Percentiles rank a stretch among this genome's conserved stretches.
These are phyloP conservation scores for Fopius arisanus DNA, from an alignment of 1,140 invertebrate genomes.

Conservation along the genomic window DNA sequence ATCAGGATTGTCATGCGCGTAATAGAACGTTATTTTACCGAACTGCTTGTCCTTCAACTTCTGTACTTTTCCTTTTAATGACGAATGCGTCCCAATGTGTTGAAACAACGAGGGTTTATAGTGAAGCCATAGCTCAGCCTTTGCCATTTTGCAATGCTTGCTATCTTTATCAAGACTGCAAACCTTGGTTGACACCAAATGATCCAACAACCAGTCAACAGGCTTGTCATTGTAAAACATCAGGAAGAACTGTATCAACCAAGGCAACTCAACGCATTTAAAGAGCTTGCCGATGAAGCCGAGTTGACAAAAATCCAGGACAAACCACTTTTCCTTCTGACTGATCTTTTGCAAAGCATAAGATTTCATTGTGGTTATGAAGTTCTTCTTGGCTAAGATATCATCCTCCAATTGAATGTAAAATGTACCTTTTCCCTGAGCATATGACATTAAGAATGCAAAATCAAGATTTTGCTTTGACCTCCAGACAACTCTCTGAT, in stretches of 20 bases:
- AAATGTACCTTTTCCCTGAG: conserved; percentile 80
- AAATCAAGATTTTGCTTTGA: conserved; percentile 97
- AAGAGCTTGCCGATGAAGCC: conserved; percentile 97
- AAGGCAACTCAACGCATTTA: conserved; percentile 86
- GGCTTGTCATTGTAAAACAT: conserved; percentile 97
- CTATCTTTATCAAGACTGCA: conserved; percentile 86
- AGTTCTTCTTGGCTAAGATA: conserved; percentile 87
- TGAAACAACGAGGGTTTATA: conserved; percentile 95
- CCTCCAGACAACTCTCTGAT: conserved; percentile 90
- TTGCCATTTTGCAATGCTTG: conserved; percentile 85
- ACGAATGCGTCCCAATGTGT: conserved; percentile 95
- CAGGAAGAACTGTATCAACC: conserved; percentile 91
- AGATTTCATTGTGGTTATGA: conserved; percentile 86
- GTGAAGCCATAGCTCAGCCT: conserved; percentile 83
- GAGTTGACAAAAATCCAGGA: conserved; percentile 93
- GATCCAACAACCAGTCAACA: conserved; percentile 94
- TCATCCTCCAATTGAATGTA: conserved; percentile 96
- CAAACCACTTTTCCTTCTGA: conserved; percentile 85
- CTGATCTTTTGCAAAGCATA: conserved; percentile 84
- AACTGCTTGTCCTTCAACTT: conserved; percentile 92
- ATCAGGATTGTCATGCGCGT: conserved; percentile 82
- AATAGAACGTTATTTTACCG: conserved; percentile 85
- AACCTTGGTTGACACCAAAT: conserved; percentile 88
- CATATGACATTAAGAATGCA: conserved; percentile 96
- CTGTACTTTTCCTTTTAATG: conserved; percentile 95